Evolutionary conservation across 2,113 vertebrate species (phyloP), one percentile per base, ranked within the genome.

Genomic region (Grammomys dolichurus): DNA sequence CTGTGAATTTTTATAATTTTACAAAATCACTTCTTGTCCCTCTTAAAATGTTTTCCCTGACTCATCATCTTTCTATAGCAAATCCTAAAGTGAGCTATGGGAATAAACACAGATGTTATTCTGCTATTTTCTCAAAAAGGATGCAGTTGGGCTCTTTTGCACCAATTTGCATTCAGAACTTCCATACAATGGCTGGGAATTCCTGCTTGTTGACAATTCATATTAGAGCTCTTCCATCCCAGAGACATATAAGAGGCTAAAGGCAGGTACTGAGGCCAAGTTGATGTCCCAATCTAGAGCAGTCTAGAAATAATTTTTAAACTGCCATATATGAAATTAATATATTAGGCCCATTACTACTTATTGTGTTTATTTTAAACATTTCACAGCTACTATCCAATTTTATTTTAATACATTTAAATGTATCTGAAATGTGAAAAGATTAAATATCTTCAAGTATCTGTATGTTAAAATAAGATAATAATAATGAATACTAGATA

Each of bases 401-500:
- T 33, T 67, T 67, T 86, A 67, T 31, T 75, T 60, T 75, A 73
- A 88, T 69, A 54, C 24, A 17, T 67, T 70, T 75, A 69, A 93
- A 87, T 56, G 73, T 13, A 73, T 48, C 67, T 95, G 80, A 76
- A 36, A 77, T 36, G 40, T 77, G 31, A 33, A 72, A 91, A 90
- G 77, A 89, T 58, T 67, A 72, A 84, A 48, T 70, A 6, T 58
- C 20, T 88, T 0, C 60, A 14, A 77, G 4, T 65, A 70, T 76
- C 76, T 63, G 1, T 58, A 26, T 82, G 7, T 58, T 81, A 75
- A 65, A 78, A 94, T 77, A 46, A 84, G 77, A 51, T 63, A 87
- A 70, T 93, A 67, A 77, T 84, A 78, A 73, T 73, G 63, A 96
- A 65, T 90, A 31, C 89, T n/a, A 72, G 69, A 67, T 60, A 36